phyloP scores from a whole-genome alignment of 2,113 vertebrate species.

The Beaufortia kweichowensis region DNA sequence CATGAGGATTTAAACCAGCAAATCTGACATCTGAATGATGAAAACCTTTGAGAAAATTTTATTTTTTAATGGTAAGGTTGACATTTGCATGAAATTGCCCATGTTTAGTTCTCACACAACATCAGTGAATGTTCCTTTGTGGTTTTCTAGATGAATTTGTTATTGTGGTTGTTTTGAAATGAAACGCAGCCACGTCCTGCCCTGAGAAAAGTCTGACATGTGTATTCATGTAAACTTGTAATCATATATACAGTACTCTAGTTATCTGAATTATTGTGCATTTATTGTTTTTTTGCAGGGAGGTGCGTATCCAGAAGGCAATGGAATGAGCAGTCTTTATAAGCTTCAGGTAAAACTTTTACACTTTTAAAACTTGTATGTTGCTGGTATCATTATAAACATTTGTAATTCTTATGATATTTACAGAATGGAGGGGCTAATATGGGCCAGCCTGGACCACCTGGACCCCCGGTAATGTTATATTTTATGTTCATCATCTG shows the following conservation, averaged over 20 bases:
- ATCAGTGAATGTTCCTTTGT: background rate
- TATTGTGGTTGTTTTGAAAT: background rate
- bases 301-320: slow-evolving; percentile 80
- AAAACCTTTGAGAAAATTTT: no score
- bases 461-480: slow-evolving; percentile 87
- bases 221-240: no score
- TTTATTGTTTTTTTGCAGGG: slow-evolving; percentile 75
- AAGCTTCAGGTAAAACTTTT: slow-evolving; percentile 96
- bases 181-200: background rate
- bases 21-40: no score
- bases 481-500: slow-evolving; percentile 33
- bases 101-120: background rate
- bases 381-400: no score
- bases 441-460: slow-evolving; percentile 82
- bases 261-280: background rate
- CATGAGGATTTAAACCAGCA: no score
- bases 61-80: no score
- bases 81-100: no score
- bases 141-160: slow-evolving; percentile 5
- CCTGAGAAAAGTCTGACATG: background rate
- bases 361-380: no score
- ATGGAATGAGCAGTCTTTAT: slow-evolving; percentile 96
- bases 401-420: slow-evolving; percentile 50
- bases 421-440: slow-evolving; percentile 81
- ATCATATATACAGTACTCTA: background rate